A percentile compares a stretch with the other conserved stretches of the same genome.
Conservation (phyloP, 2,113 vertebrate genomes). For the Rhinogobius similis region DNA sequence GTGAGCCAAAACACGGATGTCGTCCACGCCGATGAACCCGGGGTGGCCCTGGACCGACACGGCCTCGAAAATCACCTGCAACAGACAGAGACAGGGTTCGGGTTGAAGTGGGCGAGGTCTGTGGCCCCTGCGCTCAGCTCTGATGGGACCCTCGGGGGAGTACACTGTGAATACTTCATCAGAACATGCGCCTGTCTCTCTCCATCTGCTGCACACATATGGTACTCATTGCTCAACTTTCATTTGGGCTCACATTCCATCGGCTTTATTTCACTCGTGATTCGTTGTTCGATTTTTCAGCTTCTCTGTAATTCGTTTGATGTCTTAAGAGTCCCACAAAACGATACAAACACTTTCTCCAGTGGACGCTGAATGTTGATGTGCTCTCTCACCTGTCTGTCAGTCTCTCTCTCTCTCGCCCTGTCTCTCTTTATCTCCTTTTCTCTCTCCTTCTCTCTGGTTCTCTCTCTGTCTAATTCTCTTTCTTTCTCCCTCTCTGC, state of each 20-base stretch:
- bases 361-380: too few relatives aligned
- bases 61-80: conserved; percentile 95
- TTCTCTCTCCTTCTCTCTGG: too few relatives aligned
- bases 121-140: conserved; percentile 22
- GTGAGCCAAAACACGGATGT: conserved; percentile 94
- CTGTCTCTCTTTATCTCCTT: too few relatives aligned
- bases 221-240: not conserved
- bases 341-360: not conserved
- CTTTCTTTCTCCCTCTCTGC: too few relatives aligned
- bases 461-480: too few relatives aligned
- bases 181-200: conserved; percentile 45
- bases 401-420: too few relatives aligned
- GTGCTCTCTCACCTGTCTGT: too few relatives aligned
- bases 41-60: conserved; percentile 92
- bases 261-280: not conserved
- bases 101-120: not conserved
- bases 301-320: not conserved
- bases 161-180: conserved; percentile 40
- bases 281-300: not conserved
- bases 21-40: conserved; percentile 94
- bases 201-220: conserved; percentile 50
- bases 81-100: conserved; percentile 1
- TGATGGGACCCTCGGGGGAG: conserved; percentile 43
- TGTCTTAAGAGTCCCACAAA: not conserved
- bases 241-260: not conserved